Base-by-base conservation (phyloP, 1,140 invertebrate species). In the Drosophila seguyi region DNA sequence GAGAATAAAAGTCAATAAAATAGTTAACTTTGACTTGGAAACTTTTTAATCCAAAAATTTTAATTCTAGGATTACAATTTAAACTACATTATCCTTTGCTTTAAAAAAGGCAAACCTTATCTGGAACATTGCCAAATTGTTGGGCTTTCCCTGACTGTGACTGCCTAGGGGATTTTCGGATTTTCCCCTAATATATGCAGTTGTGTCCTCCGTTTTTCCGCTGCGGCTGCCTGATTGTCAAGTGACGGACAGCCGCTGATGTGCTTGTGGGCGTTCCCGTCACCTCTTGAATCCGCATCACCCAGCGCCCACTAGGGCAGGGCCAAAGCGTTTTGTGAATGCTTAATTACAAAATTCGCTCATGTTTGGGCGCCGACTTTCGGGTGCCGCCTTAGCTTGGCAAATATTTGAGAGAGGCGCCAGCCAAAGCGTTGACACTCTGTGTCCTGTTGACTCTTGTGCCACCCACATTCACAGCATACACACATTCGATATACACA, bases 321-420 rank as follows among this genome's bases (percentile, higher is more conserved):
- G 48, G 39, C 57, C 34, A 60, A 59, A 78, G 75, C 84, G 74
- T 76, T 84, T 71, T 84, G 44, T 84, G 84, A 88, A 88, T 90
- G 68, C 85, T 84, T 88, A 90, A 88, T 88, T 88, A 90, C 59
- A 65, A 83, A 87, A 81, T 56, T 59, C 62, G 45, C 53, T 65
- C 74, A 69, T 59, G 66, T 71, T 66, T 61, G 44, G 77, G 55
- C 63, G 47, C 31, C 38, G 61, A 78, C 52, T 81, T 60, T 57
- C 29, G 53, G 50, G 42, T 25, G 67, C 53, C n/a, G 67, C 66
- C 55, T 73, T 36, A 50, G 6, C 53, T 72, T 22, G 53, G 53
- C 55, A 72, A 73, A 73, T 73, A 73, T 73, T 73, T 72, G 67
- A 72, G 69, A 31, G 42, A 41, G 53, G 41, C 67, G 67, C 63